A percentile compares a stretch with the other conserved stretches of the same genome.
Conservation (phyloP, 1,140 invertebrate species). For the Temnothorax longispinosus region DNA sequence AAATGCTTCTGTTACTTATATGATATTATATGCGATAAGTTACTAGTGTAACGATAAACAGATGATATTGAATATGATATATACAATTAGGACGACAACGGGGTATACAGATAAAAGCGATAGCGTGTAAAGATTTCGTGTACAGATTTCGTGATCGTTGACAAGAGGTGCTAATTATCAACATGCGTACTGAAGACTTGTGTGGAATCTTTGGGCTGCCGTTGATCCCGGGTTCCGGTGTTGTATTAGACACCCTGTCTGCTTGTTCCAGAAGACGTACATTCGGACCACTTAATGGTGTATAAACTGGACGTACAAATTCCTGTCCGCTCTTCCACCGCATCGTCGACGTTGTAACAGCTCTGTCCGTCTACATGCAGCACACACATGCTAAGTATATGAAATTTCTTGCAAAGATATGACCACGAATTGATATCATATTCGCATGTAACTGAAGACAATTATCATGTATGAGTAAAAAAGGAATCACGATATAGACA, state of each 20-base stretch:
- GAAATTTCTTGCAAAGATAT: conserved; percentile 67
- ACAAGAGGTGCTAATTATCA: conserved; percentile 75
- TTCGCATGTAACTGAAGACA: conserved; percentile 20
- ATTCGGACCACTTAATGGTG: conserved; percentile 80
- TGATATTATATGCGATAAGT: not conserved
- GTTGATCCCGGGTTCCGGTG: conserved; percentile 80
- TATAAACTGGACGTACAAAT: conserved; percentile 81
- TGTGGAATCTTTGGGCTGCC: conserved; percentile 78
- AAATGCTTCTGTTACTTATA: not conserved
- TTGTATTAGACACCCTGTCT: conserved; percentile 81
- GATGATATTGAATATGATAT: conserved; percentile 9
- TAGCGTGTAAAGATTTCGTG: conserved; percentile 54
- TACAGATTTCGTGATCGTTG: conserved; percentile 46
- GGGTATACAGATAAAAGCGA: conserved; percentile 22
- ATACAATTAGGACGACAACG: not conserved
- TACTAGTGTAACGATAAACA: conserved; percentile 6
- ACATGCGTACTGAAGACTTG: conserved; percentile 85
- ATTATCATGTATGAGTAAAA: conserved; percentile 3
- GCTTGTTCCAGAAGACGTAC: conserved; percentile 82
- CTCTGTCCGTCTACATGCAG: conserved; percentile 85
- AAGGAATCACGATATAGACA: not conserved
- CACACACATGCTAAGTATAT: conserved; percentile 85
- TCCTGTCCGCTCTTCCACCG: conserved; percentile 84
- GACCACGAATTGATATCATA: conserved; percentile 25
- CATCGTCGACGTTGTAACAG: conserved; percentile 77